Evolutionary conservation across 2,888 invertebrate genomes (phyloP), one percentile per base, ranked within the genome.

Genomic region (Antheraea assamensis): DNA sequence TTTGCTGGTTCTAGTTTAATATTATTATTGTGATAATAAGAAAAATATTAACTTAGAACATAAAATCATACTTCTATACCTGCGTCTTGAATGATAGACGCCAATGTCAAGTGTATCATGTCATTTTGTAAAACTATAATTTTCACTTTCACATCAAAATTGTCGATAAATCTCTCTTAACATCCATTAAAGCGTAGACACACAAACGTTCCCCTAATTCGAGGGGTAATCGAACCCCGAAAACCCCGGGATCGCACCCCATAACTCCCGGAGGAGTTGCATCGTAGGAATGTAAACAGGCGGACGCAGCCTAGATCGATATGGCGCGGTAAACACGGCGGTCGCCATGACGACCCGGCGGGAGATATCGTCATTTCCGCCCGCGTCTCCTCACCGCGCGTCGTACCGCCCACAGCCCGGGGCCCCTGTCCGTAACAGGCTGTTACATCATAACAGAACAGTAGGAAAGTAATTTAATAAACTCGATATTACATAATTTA

Each of bases 241-340:
- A 68, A 68, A 64, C 15, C 30, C 64, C 68, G 73, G 74, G 61
- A 61, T 61, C 61, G 61, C 30, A 64, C 61, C 61, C 61, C 7
- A 64, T 30, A 64, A 64, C 78, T 72, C 80, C 74, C 78, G 64
- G 42, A 27, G 72, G 74, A 72, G 76, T 76, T 87, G 86, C 86
- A 86, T 79, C 78, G 78, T 76, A 77, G 79, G 81, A 76, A 88
- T 88, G 91, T 91, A 92, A 92, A 90, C 91, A 91, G 88, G 88
- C 87, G 87, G 86, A 83, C 87, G 88, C 85, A 83, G 78, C 80
- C 82, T 78, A 77, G 90, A 92, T 93, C 93, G 93, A 93, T 93
- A 92, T 83, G 92, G 88, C 92, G 93, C 87, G 89, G 93, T 92
- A 93, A 94, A 94, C 93, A 93, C 87, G 94, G 92, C 94, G 93